Conservation (phyloP, 2,888 invertebrate species). For the Smittia aterrima region DNA sequence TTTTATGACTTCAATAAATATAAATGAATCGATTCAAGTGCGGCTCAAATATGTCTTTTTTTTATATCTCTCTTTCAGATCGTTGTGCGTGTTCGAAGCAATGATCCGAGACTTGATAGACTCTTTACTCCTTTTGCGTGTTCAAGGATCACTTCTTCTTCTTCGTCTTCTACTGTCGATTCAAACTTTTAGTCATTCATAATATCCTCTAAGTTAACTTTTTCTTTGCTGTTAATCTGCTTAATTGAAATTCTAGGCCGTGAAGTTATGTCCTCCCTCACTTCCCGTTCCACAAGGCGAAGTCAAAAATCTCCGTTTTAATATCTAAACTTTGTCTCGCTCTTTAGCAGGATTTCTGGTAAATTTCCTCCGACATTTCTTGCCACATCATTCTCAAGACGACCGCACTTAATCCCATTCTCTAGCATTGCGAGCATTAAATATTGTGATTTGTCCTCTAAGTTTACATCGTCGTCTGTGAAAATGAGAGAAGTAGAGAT, state of each 20-base stretch:
- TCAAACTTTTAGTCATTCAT: constrained; percentile 35
- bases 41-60: constrained; percentile 28
- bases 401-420: neutral
- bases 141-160: neutral
- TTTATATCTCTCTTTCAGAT: neutral
- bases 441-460: neutral
- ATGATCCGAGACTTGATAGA: neutral
- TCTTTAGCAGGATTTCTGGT: neutral
- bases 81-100: neutral
- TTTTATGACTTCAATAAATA: constrained; percentile 35
- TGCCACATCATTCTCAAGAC: neutral
- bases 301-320: neutral
- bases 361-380: constrained; percentile 16
- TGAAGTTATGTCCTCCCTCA: neutral
- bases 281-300: neutral
- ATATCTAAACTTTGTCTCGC: neutral
- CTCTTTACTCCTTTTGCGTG: neutral
- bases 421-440: neutral
- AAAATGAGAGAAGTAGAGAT: neutral
- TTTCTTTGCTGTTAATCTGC: neutral
- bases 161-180: neutral
- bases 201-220: constrained; percentile 9
- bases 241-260: constrained; percentile 39
- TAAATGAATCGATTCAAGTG: constrained; percentile 3
- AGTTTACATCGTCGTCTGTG: neutral